A percentile compares a stretch with the other conserved stretches of the same genome.
These are phyloP conservation scores for Caenorhabditis afra DNA, from an alignment of 2,888 invertebrate species.

Conservation along the genomic window DNA sequence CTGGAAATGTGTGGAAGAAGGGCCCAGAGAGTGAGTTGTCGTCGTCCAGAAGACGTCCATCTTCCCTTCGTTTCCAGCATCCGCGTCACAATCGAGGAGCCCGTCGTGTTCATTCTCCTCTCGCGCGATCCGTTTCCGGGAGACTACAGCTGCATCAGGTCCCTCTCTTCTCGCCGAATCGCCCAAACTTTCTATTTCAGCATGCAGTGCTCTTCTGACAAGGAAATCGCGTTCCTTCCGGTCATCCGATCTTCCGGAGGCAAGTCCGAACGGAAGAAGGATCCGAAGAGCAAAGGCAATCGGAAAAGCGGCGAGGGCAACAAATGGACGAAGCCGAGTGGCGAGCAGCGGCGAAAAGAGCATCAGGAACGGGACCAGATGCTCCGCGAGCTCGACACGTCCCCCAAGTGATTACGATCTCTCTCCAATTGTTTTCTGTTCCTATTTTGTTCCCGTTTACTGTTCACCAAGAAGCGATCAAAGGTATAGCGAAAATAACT, in stretches of 20 bases:
- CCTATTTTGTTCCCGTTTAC: not conserved
- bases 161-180: not conserved
- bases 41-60: not conserved
- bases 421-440: conserved; percentile 9
- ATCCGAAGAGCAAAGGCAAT: conserved; percentile 35
- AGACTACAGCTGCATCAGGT: conserved; percentile 61
- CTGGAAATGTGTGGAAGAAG: conserved; percentile 53
- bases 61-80: conserved; percentile 36
- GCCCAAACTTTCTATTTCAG: conserved; percentile 24
- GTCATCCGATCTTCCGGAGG: not conserved
- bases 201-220: conserved; percentile 58
- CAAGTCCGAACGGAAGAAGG: conserved; percentile 27
- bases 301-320: conserved; percentile 39
- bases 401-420: not conserved
- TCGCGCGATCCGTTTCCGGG: conserved; percentile 58
- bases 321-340: conserved; percentile 52
- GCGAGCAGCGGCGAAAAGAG: conserved; percentile 47
- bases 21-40: conserved; percentile 57
- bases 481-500: not conserved
- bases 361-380: conserved; percentile 29
- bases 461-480: too few relatives aligned
- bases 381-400: conserved; percentile 27
- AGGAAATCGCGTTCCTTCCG: conserved; percentile 42
- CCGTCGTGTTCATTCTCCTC: conserved; percentile 52
- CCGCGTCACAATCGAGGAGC: conserved; percentile 50